A percentile compares a stretch with the other conserved stretches of the same genome.
phyloP scores from a whole-genome alignment of 2,888 invertebrate species.

The Anthrax anthrax region DNA sequence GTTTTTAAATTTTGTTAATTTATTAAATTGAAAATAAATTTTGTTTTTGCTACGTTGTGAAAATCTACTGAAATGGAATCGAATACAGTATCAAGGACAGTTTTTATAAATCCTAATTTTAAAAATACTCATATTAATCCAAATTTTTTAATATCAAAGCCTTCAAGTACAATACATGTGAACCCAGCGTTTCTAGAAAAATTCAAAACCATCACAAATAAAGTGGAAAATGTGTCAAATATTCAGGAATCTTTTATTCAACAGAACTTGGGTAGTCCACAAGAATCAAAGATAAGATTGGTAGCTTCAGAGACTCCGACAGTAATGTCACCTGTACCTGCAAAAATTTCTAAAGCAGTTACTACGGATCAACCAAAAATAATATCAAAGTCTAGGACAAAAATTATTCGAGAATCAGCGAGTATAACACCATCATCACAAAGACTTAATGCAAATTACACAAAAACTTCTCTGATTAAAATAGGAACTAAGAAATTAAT shows the following conservation, averaged over 20 bases:
- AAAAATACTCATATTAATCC: conserved; percentile 31
- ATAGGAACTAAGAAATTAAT: conserved; percentile 26
- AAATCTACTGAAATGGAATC: not conserved
- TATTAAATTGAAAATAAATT: too few relatives aligned
- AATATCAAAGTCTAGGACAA: conserved; percentile 28
- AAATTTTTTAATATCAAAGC: conserved; percentile 21
- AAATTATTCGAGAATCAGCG: conserved; percentile 24
- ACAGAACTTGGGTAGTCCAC: too few relatives aligned
- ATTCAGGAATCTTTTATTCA: not conserved
- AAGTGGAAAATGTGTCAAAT: not conserved
- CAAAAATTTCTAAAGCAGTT: too few relatives aligned
- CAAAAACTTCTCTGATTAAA: conserved; percentile 20
- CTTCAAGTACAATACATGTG: conserved; percentile 30
- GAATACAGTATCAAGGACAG: conserved; percentile 16
- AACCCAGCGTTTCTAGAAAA: conserved; percentile 36
- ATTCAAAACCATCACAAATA: not conserved
- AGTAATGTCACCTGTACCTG: too few relatives aligned
- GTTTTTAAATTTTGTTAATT: too few relatives aligned
- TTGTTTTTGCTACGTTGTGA: too few relatives aligned
- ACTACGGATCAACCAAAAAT: conserved; percentile 16
- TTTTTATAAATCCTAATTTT: conserved; percentile 33
- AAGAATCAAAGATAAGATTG: too few relatives aligned
- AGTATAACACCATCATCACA: not conserved
- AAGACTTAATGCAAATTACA: not conserved
- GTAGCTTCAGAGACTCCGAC: too few relatives aligned